phyloP scores from a whole-genome alignment of 1,140 invertebrate genomes.

The Sarcophaga bullata region DNA sequence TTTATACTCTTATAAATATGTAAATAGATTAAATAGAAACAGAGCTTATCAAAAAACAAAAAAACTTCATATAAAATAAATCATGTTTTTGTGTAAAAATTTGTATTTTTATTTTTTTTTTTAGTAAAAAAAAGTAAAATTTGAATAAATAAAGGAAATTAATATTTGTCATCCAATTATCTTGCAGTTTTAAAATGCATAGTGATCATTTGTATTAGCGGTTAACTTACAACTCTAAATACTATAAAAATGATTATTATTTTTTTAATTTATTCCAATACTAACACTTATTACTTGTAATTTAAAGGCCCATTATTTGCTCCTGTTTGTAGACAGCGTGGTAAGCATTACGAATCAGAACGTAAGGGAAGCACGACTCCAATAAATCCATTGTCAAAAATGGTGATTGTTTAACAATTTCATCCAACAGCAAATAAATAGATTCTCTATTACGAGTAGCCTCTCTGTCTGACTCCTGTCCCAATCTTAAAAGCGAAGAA shows the following conservation, averaged over 20 bases:
- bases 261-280: neutral
- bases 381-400: slow-evolving; percentile 98
- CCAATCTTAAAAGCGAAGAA: slow-evolving; percentile 91
- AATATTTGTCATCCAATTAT: too few relatives aligned
- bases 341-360: slow-evolving; percentile 95
- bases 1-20: slow-evolving; percentile 9
- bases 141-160: too few relatives aligned
- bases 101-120: too few relatives aligned
- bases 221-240: too few relatives aligned
- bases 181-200: too few relatives aligned
- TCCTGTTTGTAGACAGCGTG: slow-evolving; percentile 93
- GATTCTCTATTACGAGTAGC: slow-evolving; percentile 93
- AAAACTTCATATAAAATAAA: neutral
- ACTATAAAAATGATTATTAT: neutral
- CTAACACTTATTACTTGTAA: neutral
- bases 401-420: slow-evolving; percentile 97
- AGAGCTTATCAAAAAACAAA: slow-evolving; percentile 6
- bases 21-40: slow-evolving; percentile 2
- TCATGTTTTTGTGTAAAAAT: neutral
- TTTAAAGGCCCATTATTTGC: slow-evolving; percentile 67
- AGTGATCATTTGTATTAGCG: too few relatives aligned
- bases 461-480: slow-evolving; percentile 96
- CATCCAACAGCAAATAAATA: slow-evolving; percentile 93
- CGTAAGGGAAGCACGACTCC: slow-evolving; percentile 98
- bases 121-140: too few relatives aligned